Base-by-base conservation (phyloP, 1,140 invertebrate genomes). In the Nylanderia fulva region DNA sequence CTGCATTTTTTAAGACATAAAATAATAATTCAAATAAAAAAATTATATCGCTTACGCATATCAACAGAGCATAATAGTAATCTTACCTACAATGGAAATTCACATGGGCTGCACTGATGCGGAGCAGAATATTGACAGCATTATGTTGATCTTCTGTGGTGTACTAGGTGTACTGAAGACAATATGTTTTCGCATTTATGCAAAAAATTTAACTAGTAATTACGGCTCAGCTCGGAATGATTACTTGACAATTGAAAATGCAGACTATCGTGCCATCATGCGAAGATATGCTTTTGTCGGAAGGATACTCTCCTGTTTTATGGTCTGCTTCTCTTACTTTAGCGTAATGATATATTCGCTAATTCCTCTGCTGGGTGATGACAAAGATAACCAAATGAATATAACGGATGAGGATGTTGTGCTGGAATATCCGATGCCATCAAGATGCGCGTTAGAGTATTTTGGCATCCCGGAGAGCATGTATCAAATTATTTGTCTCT, bases 151-250 rank as follows among this genome's bases (percentile, higher is more conserved):
- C 11, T 29, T 24, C 1, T 88, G 87, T 11, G 74, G 69, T 1
- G 11, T 77, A 2, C 36, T 89, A 3, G 76, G 86, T 0, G 15
- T 83, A 0, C 2, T 24, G 0, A 89, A 89, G 2, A 54, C 68
- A 1, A 15, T 36, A 8, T 71, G 15, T 9, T 89, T 76, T 4
- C 86, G 64, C 8, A 8, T 83, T 6, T 24, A 56, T 29, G 39
- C 68, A 0, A 7, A 29, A 0, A 60, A 85, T 0, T 56, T 89
- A 9, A 36, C 42, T 9, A 4, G 9, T 1, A 89, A 88, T 61
- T 89, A 88, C 15, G 13, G n/a, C 0, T 79, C 84, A 4, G 86
- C 84, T 0, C 0, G 66, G 15, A 72, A 36, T 7, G 87, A 89
- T 71, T 88, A 88, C 39, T 2, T 39, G 6, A 61, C 88, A 9